phyloP scores from a whole-genome alignment of 1,140 invertebrate genomes.

The Luehdorfia chinensis region DNA sequence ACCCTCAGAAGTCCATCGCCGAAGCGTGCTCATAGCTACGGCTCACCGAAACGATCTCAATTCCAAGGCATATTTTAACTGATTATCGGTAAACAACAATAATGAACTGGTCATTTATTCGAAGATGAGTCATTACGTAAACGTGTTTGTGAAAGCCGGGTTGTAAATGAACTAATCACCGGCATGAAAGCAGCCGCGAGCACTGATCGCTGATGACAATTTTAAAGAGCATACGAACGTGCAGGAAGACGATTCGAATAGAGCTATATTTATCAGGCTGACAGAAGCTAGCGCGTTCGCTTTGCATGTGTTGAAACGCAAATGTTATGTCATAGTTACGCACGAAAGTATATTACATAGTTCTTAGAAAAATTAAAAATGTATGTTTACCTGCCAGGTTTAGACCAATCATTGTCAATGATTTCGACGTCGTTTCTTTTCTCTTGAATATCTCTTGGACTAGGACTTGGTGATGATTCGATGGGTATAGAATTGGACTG shows the following conservation, averaged over 20 bases:
- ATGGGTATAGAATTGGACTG: conserved; percentile 49
- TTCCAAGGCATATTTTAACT: conserved; percentile 39
- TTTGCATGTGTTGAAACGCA: conserved; percentile 56
- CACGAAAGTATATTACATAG: conserved; percentile 23
- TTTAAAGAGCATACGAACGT: conserved; percentile 71
- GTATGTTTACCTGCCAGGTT: conserved; percentile 62
- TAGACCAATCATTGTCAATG: conserved; percentile 59
- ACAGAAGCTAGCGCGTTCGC: conserved; percentile 62
- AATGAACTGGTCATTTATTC: conserved; percentile 18
- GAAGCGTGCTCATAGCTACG: conserved; percentile 67
- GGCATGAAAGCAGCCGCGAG: conserved; percentile 66
- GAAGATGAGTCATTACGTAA: conserved; percentile 40
- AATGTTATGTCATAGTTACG: conserved; percentile 59
- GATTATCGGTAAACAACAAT: conserved; percentile 22
- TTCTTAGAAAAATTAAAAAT: conserved; percentile 25
- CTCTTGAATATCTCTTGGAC: conserved; percentile 40
- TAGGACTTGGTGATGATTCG: conserved; percentile 55
- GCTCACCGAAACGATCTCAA: conserved; percentile 29
- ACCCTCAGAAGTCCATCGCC: conserved; percentile 81
- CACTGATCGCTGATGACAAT: conserved; percentile 71
- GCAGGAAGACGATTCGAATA: conserved; percentile 59
- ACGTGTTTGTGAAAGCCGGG: conserved; percentile 52
- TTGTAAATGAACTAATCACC: conserved; percentile 68
- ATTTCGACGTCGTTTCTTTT: conserved; percentile 40
- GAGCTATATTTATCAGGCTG: conserved; percentile 68